Evolutionary conservation across 2,888 invertebrate genomes (phyloP).

Genomic region (Linyphia triangularis): DNA sequence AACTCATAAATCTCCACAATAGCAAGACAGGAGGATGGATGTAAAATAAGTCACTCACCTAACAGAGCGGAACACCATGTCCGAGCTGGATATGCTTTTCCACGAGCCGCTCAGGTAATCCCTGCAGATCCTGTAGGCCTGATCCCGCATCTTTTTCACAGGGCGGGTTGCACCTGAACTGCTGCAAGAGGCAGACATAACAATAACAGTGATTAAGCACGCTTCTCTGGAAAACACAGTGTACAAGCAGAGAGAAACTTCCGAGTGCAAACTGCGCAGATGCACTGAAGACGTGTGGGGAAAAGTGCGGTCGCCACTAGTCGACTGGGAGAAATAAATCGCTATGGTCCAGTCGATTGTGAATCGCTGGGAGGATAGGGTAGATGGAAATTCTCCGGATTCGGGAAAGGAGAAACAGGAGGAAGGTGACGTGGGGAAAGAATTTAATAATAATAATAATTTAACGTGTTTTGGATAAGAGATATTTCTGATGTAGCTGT

Average conservation of each 20-base stretch:
- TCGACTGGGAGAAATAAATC: slow-evolving; percentile 39
- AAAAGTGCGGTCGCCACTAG: not conserved
- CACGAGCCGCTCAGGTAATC: slow-evolving; percentile 94
- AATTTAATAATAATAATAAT: too few species aligned
- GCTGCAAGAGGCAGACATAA: slow-evolving; percentile 54
- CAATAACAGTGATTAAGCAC: not conserved
- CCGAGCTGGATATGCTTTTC: slow-evolving; percentile 89
- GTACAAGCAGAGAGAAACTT: not conserved
- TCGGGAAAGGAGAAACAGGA: slow-evolving; percentile 3
- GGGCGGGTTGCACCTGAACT: slow-evolving; percentile 20
- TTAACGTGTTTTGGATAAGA: too few species aligned
- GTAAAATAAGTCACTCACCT: slow-evolving; percentile 84
- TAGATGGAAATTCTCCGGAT: slow-evolving; percentile 27
- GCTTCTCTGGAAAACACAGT: not conserved
- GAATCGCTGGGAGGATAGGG: slow-evolving; percentile 9
- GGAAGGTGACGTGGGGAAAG: not conserved
- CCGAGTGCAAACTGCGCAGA: slow-evolving; percentile 33
- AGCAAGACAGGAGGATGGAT: not conserved
- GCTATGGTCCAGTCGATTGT: slow-evolving; percentile 59
- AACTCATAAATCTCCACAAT: not conserved
- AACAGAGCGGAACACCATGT: slow-evolving; percentile 89
- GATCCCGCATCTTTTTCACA: slow-evolving; percentile 83
- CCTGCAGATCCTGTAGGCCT: slow-evolving; percentile 91
- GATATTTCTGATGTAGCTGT: too few species aligned
- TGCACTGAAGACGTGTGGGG: not conserved